These are phyloP conservation scores for Drosophila anomelani DNA, from an alignment of 2,888 invertebrate genomes.

Conservation along the genomic window DNA sequence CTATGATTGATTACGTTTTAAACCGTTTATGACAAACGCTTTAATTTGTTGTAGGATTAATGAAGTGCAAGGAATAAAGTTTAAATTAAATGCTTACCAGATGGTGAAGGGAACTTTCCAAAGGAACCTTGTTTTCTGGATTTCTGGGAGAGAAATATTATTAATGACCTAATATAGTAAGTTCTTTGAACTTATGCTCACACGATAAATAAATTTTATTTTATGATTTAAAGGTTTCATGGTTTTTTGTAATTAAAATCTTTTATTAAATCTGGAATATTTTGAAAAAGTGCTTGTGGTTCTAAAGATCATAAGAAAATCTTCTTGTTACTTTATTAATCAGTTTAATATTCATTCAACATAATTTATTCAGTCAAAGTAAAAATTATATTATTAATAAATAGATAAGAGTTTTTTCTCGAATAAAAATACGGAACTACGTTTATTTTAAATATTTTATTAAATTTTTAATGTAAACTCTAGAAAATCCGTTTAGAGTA, in stretches of 20 bases:
- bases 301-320: background rate
- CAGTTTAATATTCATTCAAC: no score
- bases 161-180: slow-evolving; percentile 5
- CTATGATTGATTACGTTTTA: slow-evolving; percentile 68
- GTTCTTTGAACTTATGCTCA: background rate
- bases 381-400: no score
- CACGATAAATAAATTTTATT: background rate
- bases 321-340: background rate
- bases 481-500: background rate
- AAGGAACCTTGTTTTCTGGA: background rate
- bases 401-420: background rate
- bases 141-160: background rate
- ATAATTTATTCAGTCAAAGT: no score
- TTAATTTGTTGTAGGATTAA: slow-evolving; percentile 70
- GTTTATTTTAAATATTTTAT: background rate
- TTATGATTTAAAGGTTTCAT: background rate
- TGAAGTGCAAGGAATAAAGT: slow-evolving; percentile 48
- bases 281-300: background rate
- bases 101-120: slow-evolving; percentile 4
- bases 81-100: slow-evolving; percentile 37
- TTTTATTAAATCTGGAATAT: background rate
- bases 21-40: slow-evolving; percentile 68
- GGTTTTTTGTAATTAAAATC: background rate
- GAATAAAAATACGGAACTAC: background rate
- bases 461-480: background rate